A percentile compares a stretch with the other conserved stretches of the same genome.
Evolutionary conservation across 2,797 vertebrate genomes (phyloP).

Genomic region (Anguilla obscura): DNA sequence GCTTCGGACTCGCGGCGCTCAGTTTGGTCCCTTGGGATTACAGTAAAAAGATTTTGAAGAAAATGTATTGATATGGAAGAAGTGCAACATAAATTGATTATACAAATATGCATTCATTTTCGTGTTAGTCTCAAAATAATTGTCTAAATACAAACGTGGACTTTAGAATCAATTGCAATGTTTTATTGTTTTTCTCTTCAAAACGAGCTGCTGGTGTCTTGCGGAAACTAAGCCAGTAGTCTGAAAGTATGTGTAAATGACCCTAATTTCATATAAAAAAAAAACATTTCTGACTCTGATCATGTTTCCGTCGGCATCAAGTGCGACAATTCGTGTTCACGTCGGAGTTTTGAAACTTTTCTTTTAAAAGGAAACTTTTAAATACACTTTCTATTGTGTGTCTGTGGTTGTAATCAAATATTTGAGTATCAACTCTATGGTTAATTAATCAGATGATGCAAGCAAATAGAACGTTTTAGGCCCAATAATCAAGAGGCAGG

Average conservation of each 20-base stretch:
- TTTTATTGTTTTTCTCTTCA: neutral
- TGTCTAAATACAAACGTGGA: neutral
- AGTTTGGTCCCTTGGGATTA: neutral
- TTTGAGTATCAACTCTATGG: neutral
- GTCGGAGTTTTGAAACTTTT: neutral
- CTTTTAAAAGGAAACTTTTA: neutral
- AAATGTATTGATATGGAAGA: neutral
- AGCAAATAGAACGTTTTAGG: neutral
- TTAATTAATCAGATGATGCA: neutral
- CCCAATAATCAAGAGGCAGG: neutral
- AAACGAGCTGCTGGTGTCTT: neutral
- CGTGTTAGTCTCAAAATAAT: neutral
- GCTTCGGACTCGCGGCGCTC: neutral
- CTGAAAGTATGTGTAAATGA: neutral
- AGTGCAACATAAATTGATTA: neutral
- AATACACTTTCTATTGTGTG: neutral
- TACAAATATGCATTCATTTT: neutral
- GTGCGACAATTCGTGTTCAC: neutral
- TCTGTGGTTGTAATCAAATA: neutral
- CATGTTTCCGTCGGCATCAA: neutral
- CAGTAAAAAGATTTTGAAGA: neutral
- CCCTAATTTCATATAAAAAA: neutral
- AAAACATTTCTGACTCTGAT: neutral
- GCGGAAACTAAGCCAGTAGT: neutral
- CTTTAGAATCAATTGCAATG: neutral